Conservation (phyloP, 2,113 vertebrate genomes). For the Rhombomys opimus region DNA sequence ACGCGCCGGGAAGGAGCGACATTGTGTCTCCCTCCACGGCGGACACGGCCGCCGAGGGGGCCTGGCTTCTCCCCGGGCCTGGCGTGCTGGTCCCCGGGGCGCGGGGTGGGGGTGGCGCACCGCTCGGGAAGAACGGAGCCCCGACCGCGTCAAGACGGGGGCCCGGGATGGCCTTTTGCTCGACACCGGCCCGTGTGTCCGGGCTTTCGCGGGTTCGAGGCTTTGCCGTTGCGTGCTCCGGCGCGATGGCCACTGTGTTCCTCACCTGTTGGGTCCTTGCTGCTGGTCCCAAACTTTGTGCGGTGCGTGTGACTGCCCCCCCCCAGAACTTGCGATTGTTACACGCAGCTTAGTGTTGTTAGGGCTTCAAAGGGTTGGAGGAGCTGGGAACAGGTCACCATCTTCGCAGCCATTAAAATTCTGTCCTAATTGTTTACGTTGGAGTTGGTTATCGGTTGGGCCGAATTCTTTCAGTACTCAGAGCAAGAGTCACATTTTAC, state of each 20-base stretch:
- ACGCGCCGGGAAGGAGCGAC: constrained; percentile 73
- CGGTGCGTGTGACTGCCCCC: constrained; percentile 18
- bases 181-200: not conserved
- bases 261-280: constrained; percentile 70
- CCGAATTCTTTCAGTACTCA: constrained; percentile 21
- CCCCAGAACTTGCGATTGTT: constrained; percentile 58
- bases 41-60: constrained; percentile 17
- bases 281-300: constrained; percentile 58
- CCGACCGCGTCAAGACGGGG: not conserved
- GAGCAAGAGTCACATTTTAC: constrained; percentile 35
- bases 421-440: constrained; percentile 59
- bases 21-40: constrained; percentile 58
- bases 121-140: not conserved
- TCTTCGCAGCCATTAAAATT: constrained; percentile 19
- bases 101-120: constrained; percentile 35
- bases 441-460: constrained; percentile 43
- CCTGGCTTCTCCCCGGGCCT: not conserved
- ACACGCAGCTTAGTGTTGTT: constrained; percentile 32
- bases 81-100: constrained; percentile 49
- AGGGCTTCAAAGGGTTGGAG: constrained; percentile 59
- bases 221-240: constrained; percentile 20
- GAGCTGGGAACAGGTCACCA: constrained; percentile 62
- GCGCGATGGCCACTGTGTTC: not conserved
- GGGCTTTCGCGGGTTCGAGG: not conserved
- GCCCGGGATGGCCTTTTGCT: not conserved